Evolutionary conservation across 2,888 invertebrate genomes (phyloP).

Genomic region (Escarpia spicata): DNA sequence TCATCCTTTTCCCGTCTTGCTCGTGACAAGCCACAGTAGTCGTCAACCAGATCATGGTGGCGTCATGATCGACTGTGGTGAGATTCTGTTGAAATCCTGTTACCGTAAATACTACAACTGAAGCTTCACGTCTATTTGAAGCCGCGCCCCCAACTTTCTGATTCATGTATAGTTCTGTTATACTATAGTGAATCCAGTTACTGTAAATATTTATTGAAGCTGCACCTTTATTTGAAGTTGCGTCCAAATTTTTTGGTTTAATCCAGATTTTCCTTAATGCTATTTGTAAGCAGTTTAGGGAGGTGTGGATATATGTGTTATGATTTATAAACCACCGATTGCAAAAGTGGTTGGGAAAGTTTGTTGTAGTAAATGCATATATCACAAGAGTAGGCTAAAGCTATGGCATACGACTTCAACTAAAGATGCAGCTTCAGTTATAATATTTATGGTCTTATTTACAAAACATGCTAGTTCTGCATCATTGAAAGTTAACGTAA

Average conservation of each 20-base stretch:
- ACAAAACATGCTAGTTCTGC: background rate
- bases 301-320: background rate
- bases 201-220: no score
- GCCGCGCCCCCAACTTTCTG: no score
- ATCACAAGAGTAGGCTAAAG: background rate
- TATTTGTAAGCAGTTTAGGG: background rate
- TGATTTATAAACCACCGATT: background rate
- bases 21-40: background rate
- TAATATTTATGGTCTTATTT: background rate
- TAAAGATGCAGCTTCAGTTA: background rate
- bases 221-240: no score
- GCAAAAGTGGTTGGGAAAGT: background rate
- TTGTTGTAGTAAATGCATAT: background rate
- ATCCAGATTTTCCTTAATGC: background rate
- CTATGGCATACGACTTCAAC: background rate
- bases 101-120: no score
- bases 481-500: background rate
- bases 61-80: background rate
- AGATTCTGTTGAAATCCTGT: background rate
- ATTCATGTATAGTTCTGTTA: no score
- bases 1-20: background rate
- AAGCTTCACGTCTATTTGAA: no score
- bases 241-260: no score
- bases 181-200: no score
- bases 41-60: background rate